phyloP scores from a whole-genome alignment of 2,888 invertebrate species.

The Merodon equestris region DNA sequence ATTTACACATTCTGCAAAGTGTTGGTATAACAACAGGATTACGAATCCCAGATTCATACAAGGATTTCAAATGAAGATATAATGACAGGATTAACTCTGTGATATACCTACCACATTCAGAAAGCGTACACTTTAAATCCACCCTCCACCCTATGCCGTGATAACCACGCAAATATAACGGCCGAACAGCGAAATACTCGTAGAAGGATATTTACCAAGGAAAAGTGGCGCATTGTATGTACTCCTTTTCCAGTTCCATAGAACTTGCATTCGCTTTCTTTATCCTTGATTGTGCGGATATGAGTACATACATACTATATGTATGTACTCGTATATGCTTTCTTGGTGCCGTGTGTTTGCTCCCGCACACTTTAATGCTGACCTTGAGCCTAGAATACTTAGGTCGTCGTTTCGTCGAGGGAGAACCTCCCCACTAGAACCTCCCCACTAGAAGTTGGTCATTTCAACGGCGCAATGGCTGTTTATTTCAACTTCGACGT shows the following conservation, averaged over 20 bases:
- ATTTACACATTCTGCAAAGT: conserved; percentile 22
- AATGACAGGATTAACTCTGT: conserved; percentile 41
- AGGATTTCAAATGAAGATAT: conserved; percentile 51
- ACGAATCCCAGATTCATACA: conserved; percentile 25
- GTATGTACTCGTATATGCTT: no score
- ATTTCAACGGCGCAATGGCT: conserved; percentile 24
- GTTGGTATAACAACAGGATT: conserved; percentile 24
- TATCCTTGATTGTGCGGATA: no score
- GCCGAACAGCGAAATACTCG: no score
- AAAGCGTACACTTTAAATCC: no score
- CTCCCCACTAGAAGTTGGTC: conserved; percentile 50
- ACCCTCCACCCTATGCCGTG: no score
- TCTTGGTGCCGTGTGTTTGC: no score
- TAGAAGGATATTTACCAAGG: no score
- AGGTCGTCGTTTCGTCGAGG: conserved; percentile 30
- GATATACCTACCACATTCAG: no score
- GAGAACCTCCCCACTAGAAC: conserved; percentile 12
- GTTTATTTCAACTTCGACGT: no score
- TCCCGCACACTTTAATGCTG: background rate
- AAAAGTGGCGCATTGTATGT: background rate
- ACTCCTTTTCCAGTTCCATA: conserved; percentile 5
- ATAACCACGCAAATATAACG: no score
- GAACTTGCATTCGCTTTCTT: conserved; percentile 35
- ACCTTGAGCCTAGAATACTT: conserved; percentile 40
- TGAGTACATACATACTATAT: no score